These are phyloP conservation scores for Syndactyla subalaris DNA, from an alignment of 2,797 vertebrate genomes.

Conservation along the genomic window DNA sequence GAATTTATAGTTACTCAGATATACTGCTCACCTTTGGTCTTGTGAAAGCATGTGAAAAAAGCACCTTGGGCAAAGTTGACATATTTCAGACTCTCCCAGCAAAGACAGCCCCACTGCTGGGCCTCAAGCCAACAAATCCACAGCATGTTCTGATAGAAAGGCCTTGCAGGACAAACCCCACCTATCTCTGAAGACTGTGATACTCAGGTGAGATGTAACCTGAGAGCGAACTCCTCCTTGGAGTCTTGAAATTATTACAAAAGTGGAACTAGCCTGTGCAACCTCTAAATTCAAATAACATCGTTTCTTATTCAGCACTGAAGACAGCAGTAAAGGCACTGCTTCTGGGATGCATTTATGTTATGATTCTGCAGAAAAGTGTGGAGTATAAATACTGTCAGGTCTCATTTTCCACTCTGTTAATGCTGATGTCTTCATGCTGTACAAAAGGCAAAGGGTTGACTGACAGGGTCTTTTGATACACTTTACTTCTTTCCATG, in stretches of 20 bases:
- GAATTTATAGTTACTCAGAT: not conserved
- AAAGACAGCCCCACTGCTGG: not conserved
- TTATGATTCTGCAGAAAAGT: not conserved
- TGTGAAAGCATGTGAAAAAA: not conserved
- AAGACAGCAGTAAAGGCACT: not conserved
- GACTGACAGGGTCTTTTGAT: not conserved
- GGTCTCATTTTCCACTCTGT: not conserved
- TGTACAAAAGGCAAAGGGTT: not conserved
- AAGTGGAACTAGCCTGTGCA: not conserved
- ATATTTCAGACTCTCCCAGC: not conserved
- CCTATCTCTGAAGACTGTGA: not conserved
- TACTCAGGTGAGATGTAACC: not conserved
- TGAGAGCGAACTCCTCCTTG: not conserved
- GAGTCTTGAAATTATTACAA: not conserved
- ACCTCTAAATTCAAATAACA: not conserved
- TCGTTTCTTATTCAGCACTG: not conserved
- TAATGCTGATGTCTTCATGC: not conserved
- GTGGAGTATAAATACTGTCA: not conserved
- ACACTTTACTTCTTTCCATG: not conserved
- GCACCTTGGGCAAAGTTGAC: not conserved
- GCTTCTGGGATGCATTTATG: not conserved
- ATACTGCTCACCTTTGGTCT: not conserved
- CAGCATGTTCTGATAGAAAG: not conserved
- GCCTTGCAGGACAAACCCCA: not conserved
- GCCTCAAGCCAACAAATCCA: not conserved